A percentile compares a stretch with the other conserved stretches of the same genome.
Evolutionary conservation across 64 coral and sea anemone genomes (phyloP).

Genomic region (Platygyra sinensis): DNA sequence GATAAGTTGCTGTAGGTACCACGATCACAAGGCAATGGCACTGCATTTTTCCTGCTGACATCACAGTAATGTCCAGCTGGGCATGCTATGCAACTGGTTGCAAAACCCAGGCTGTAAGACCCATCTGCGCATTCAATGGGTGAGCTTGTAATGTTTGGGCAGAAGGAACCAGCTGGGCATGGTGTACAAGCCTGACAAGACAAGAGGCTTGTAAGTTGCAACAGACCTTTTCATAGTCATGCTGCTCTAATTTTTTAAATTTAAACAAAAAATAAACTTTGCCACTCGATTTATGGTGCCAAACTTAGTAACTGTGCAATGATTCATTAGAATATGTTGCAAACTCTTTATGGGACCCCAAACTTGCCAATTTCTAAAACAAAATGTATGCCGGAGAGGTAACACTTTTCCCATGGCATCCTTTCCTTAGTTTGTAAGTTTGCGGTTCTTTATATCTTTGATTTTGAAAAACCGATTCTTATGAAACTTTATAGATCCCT

Average conservation of each 20-base stretch:
- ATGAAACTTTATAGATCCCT: neutral
- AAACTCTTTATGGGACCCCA: too few relatives aligned
- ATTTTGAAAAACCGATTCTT: too few relatives aligned
- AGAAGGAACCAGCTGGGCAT: conserved; percentile 86
- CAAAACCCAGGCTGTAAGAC: conserved; percentile 75
- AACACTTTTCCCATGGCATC: too few relatives aligned
- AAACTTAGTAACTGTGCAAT: too few relatives aligned
- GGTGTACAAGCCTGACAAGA: conserved; percentile 57
- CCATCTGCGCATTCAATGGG: conserved; percentile 62
- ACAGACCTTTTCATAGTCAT: neutral
- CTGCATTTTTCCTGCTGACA: neutral
- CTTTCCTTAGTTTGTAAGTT: too few relatives aligned
- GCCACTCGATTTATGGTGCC: too few relatives aligned
- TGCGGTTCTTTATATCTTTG: too few relatives aligned
- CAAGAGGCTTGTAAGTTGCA: neutral
- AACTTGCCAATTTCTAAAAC: too few relatives aligned
- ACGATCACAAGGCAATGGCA: conserved; percentile 72
- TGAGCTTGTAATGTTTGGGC: conserved; percentile 84
- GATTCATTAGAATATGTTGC: too few relatives aligned
- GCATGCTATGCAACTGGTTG: conserved; percentile 71
- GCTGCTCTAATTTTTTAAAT: too few relatives aligned
- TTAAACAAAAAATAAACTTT: too few relatives aligned
- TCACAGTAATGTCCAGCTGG: conserved; percentile 85
- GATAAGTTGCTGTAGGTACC: conserved; percentile 92
- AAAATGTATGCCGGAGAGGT: too few relatives aligned